A percentile compares a stretch with the other conserved stretches of the same genome.
These are phyloP conservation scores for Margaritifera margaritifera DNA, from an alignment of 2,888 invertebrate species.

Conservation along the genomic window DNA sequence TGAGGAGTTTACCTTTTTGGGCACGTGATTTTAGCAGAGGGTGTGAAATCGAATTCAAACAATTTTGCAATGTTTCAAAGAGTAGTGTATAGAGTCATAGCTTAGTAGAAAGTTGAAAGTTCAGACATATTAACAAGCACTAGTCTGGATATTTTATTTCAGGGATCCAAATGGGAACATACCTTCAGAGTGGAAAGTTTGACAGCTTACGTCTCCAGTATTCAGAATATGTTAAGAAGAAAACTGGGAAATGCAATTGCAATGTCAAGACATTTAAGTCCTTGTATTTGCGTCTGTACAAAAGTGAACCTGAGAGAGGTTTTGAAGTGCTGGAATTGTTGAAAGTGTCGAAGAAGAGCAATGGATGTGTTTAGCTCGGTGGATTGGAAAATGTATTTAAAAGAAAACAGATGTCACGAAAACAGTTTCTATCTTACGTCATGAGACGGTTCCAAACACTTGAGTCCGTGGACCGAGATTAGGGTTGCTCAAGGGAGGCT, in stretches of 20 bases:
- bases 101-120: not conserved
- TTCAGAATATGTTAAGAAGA: conserved; percentile 17
- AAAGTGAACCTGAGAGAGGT: conserved; percentile 3
- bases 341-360: conserved; percentile 8
- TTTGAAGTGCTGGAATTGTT: not conserved
- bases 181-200: conserved; percentile 20
- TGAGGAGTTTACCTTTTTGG: no score
- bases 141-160: conserved; percentile 19
- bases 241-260: conserved; percentile 19
- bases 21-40: no score
- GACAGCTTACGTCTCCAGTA: conserved; percentile 13
- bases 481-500: no score
- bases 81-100: no score
- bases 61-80: no score
- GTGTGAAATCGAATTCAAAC: no score
- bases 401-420: no score
- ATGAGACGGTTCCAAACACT: no score
- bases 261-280: conserved; percentile 12
- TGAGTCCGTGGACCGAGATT: no score
- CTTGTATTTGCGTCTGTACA: conserved; percentile 2
- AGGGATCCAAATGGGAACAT: conserved; percentile 23
- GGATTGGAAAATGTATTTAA: no score
- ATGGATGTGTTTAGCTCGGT: no score
- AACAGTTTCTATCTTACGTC: no score
- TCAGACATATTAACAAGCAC: conserved; percentile 21